Evolutionary conservation across 1,140 invertebrate genomes (phyloP), one percentile per base, ranked within the genome.

Genomic region (Calliopsis andreniformis): DNA sequence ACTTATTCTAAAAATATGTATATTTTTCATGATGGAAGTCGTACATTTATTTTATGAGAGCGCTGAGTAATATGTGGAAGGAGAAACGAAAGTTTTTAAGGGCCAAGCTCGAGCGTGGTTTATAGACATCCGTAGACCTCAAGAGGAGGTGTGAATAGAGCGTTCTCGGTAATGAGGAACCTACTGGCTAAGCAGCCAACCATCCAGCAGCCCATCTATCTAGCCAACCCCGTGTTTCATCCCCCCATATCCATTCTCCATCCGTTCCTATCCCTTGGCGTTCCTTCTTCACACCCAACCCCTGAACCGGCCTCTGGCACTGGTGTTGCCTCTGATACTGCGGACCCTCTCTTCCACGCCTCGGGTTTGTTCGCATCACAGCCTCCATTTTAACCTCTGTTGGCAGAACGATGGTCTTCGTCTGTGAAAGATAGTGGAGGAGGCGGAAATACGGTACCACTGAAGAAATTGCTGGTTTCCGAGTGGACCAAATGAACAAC

Each of bases 141-240:
- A 58, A 72, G 71, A 80, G 67, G 58, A 86, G 80, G 82, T 85
- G 87, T 87, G 86, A 87, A 87, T 83, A 86, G 86, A 87, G 32
- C 78, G 76, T 82, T 85, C 76, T 73, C 80, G 73, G 69, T 87
- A 87, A 87, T 87, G 86, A 87, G 84, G 82, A 87, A 84, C 78
- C 85, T 79, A 85, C 78, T 75, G 80, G 84, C 79, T 84, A 83
- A 77, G 84, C 84, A 85, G 76, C 82, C 79, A 87, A 84, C 82
- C 80, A 86, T 78, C 71, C 80, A 76, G 49, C 80, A 66, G 73
- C 62, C 79, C 76, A 81, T 85, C 84, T 79, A 84, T 84, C 76
- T 82, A 85, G 78, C 83, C 76, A 82, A 80, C 76, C 69, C 66
- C 67, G 73, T 72, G 66, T 83, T 86, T 75, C 76, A 83, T 79